Evolutionary conservation across 2,113 vertebrate genomes (phyloP), one percentile per base, ranked within the genome.

Genomic region (Apodemus speciosus): DNA sequence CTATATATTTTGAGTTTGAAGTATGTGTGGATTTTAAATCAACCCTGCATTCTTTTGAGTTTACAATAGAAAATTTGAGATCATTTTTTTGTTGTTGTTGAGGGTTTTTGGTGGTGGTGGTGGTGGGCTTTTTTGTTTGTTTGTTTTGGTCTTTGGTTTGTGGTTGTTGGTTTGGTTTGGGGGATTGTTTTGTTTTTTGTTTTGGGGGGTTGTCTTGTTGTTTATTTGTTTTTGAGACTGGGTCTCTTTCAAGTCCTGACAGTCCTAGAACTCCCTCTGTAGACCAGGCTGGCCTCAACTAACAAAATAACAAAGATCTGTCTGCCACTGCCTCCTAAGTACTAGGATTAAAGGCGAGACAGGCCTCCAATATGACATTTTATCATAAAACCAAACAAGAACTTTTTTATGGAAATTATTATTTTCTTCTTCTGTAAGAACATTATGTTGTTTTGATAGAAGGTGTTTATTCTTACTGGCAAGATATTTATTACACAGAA

Each of bases 331-430:
- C 51, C 46, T 79, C 51, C 35, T 3, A 0, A 38, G n/a, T 58
- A 6, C 53, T 38, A 13, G 53, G 14, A 60, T 60, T 81, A 81
- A 38, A 81, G n/a, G 21, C 20, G 38, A 15, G 21, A 21, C 21
- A 6, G 23, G 11, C 53, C n/a, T 60, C 77, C 58, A 9, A 16
- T 6, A 60, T 8, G 16, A 10, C 60, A 80, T 88, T 81, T 93
- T 93, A 91, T 95, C 46, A 77, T 68, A 43, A 96, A 91, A 69
- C 56, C 64, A 92, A 96, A 69, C 81, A 72, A 81, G 32, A 49
- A 77, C 13, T 38, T 46, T 88, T 71, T 85, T 90, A 49, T 92
- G 16, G 51, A 71, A 35, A 56, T 87, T 69, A 21, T 83, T 25
- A 40, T 43, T 93, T 95, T 79, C 7, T 76, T 93, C 35, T 94